Percentiles rank a stretch among this genome's conserved stretches.
Conservation (phyloP, 2,113 vertebrate genomes). For the Sebastes fasciatus region DNA sequence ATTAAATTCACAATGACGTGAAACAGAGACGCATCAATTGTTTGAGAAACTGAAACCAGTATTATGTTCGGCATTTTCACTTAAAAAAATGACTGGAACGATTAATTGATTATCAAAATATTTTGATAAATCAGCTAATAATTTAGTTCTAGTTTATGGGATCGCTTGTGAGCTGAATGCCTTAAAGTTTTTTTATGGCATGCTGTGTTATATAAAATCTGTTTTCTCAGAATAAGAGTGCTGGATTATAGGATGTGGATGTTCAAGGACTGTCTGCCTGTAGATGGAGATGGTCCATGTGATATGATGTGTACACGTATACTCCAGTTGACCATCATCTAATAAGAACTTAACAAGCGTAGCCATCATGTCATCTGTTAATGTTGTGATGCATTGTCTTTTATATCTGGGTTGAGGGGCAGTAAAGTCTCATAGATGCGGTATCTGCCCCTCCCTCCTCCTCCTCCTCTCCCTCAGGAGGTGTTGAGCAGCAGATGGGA, state of each 20-base stretch:
- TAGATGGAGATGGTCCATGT: conserved; percentile 10
- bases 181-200: not conserved
- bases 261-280: not conserved
- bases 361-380: not conserved
- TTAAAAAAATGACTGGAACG: not conserved
- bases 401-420: conserved; percentile 30
- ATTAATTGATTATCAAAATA: not conserved
- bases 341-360: not conserved
- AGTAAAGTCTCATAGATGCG: conserved; percentile 1
- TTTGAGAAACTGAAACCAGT: not conserved
- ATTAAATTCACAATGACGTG: not conserved
- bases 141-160: not conserved
- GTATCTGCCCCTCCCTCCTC: not conserved
- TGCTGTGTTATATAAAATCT: not conserved
- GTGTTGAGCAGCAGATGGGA: conserved; percentile 80
- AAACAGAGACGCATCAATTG: not conserved
- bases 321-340: conserved; percentile 1
- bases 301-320: not conserved
- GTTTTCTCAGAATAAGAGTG: not conserved
- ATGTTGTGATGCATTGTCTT: conserved; percentile 29
- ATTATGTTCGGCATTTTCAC: not conserved
- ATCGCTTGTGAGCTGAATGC: not conserved
- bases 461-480: conserved; percentile 53
- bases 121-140: not conserved
- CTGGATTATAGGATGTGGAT: not conserved